Base-by-base conservation (phyloP, 2,888 invertebrate species). In the Eristalis intricaria region DNA sequence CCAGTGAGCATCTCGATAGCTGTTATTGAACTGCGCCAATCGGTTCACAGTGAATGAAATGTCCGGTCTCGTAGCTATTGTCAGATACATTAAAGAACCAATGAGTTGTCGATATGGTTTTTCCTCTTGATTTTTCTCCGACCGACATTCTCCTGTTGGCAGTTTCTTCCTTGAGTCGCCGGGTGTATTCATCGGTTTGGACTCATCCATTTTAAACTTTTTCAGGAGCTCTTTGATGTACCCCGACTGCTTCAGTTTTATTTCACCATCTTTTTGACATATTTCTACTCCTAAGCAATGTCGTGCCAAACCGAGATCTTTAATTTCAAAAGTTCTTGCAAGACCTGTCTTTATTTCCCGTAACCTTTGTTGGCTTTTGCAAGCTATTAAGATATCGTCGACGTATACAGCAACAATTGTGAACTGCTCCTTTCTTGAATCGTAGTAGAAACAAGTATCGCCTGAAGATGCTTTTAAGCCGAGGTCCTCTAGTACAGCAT, bases 21-120 rank as follows among this genome's bases (percentile, higher is more conserved):
- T 19, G n/a, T 50, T 68, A 11, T 56, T 68, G 11, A 68, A 69
- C 19, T 50, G 7, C 50, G 19, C 50, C 50, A 50, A 50, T 1
- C 50, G 50, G 50, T 19, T 50, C 19, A 88, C 60, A 13, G 66
- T 75, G 56, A 64, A 74, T 2, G 75, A 63, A 32, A 88, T 74
- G 22, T 88, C 85, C 8, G 85, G 82, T 35, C 84, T 19, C n/a
- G 84, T 82, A n/a, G 66, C 74, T 23, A 79, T 40, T 11, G 60
- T 78, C n/a, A 79, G 50, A 69, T 78, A 82, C 75, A 85, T 78
- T 15, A 85, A 50, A 19, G 78, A 78, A n/a, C 84, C 81, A 15
- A 88, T 70, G 13, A 43, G 60, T 76, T 85, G 71, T 10, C 82
- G 81, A 78, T 89, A 88, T 13, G 68, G 69, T 19, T 50, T 50